Base-by-base conservation (phyloP, 2,888 invertebrate genomes). In the Lithophane ornitopus region DNA sequence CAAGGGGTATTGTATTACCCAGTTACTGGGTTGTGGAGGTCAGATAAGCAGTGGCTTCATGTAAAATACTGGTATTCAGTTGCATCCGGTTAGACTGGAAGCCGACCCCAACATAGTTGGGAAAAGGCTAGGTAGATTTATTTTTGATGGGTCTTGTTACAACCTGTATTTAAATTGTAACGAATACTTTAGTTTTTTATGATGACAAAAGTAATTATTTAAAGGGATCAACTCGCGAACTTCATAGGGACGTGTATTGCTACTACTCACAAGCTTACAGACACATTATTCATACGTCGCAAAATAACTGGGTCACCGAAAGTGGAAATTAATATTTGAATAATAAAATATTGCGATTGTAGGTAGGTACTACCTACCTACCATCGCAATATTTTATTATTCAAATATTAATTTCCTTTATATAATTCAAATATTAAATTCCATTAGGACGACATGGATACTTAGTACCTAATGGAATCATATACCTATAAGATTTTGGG, bases 271-370 rank as follows among this genome's bases (percentile, higher is more conserved):
- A 69, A 44, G 9, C 22, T 26, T 34, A 8, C 52, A 52, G 9
- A 67, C 56, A 26, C n/a, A 44, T 28, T 46, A 66, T 46, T 67
- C n/a, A 56, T 66, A 28, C 34, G 6, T 34, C 22, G n/a, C n/a
- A n/a, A 44, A 28, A 34, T 71, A 71, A 66, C 16, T 44, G 28
- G 28, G 56, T 66, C 54, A 66, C 26, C 16, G 28, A 71, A 66
- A 16, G 28, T 44, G 6, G 65, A 56, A 54, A 71, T 54, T 54
- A 66, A 44, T 28, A 44, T 66, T 56, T 56, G 56, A 34, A 56
- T 54, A 56, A 44, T n/a, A 65, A 44, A 44, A 56, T 66, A n/a
- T 65, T 58, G 12, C 16, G 0, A 22, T 59, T 59, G 22, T 16
- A 28, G 14, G 34, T 49, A 28, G 14, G 34, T 49, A 28, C 22